Evolutionary conservation across 2,888 invertebrate genomes (phyloP).

Genomic region (Trimorus sp.): DNA sequence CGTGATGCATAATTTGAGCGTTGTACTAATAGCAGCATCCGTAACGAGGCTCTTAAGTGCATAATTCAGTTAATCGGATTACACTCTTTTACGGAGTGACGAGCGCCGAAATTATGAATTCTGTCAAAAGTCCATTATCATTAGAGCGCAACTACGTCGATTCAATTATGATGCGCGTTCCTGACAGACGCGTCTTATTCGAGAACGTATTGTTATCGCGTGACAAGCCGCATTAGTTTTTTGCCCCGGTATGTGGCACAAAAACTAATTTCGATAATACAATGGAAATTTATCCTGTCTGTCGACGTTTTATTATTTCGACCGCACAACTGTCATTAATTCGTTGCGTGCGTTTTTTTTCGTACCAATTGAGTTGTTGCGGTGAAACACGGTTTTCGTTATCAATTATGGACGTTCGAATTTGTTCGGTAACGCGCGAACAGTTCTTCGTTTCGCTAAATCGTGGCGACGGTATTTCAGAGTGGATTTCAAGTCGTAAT

Average conservation of each 20-base stretch:
- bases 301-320: neutral
- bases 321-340: neutral
- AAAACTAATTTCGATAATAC: slow-evolving; percentile 8
- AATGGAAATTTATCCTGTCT: slow-evolving; percentile 5
- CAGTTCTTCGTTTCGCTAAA: no score
- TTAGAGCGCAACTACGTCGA: slow-evolving; percentile 38
- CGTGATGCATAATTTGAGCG: slow-evolving; percentile 42
- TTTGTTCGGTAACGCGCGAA: no score
- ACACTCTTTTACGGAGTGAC: slow-evolving; percentile 42
- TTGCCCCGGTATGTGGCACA: neutral
- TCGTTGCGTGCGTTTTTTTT: no score
- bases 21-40: slow-evolving; percentile 35
- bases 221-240: slow-evolving; percentile 7
- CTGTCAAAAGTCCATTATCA: slow-evolving; percentile 59
- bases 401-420: no score
- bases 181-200: slow-evolving; percentile 42
- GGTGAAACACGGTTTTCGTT: no score
- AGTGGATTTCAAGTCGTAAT: no score
- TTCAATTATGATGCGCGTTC: slow-evolving; percentile 35
- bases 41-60: slow-evolving; percentile 50
- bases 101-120: slow-evolving; percentile 51
- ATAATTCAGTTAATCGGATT: slow-evolving; percentile 53
- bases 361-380: no score
- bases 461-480: no score
- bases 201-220: slow-evolving; percentile 11